phyloP scores from a whole-genome alignment of 2,113 vertebrate species.

The Ascaphus truei region DNA sequence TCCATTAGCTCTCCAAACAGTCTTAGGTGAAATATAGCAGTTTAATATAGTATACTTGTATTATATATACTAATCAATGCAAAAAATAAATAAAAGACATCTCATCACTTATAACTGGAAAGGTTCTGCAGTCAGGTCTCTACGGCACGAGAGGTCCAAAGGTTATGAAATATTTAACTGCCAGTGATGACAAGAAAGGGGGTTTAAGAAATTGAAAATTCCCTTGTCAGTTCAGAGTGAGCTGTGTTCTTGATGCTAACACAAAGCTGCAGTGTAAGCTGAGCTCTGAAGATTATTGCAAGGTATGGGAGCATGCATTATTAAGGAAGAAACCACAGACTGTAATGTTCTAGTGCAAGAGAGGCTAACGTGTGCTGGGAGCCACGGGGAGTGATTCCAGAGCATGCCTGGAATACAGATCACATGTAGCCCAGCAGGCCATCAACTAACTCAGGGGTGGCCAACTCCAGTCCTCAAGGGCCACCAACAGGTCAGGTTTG shows the following conservation, averaged over 20 bases:
- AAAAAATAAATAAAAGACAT: background rate
- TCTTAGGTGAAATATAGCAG: no score
- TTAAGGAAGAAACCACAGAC: slow-evolving; percentile 45
- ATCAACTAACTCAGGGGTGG: no score
- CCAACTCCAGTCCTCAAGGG: no score
- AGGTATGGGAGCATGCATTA: slow-evolving; percentile 41
- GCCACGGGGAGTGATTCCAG: slow-evolving; percentile 16
- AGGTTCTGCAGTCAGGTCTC: slow-evolving; percentile 1
- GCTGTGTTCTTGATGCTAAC: slow-evolving; percentile 60
- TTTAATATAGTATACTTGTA: background rate
- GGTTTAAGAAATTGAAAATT: slow-evolving; percentile 81
- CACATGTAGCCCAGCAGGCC: background rate
- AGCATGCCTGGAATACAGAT: background rate
- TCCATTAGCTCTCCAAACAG: no score
- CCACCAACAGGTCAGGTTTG: no score
- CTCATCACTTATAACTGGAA: background rate
- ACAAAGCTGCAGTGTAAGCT: slow-evolving; percentile 33
- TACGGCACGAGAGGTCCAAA: slow-evolving; percentile 50
- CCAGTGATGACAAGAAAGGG: slow-evolving; percentile 77
- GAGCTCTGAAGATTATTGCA: slow-evolving; percentile 39
- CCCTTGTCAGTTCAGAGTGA: slow-evolving; percentile 69
- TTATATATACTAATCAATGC: slow-evolving; percentile 18
- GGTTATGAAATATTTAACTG: slow-evolving; percentile 83
- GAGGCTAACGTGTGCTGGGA: slow-evolving; percentile 38
- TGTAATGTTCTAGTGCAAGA: slow-evolving; percentile 41